A percentile compares a stretch with the other conserved stretches of the same genome.
These are phyloP conservation scores for Cnemophilus loriae DNA, from an alignment of 2,113 vertebrate species.

Conservation along the genomic window DNA sequence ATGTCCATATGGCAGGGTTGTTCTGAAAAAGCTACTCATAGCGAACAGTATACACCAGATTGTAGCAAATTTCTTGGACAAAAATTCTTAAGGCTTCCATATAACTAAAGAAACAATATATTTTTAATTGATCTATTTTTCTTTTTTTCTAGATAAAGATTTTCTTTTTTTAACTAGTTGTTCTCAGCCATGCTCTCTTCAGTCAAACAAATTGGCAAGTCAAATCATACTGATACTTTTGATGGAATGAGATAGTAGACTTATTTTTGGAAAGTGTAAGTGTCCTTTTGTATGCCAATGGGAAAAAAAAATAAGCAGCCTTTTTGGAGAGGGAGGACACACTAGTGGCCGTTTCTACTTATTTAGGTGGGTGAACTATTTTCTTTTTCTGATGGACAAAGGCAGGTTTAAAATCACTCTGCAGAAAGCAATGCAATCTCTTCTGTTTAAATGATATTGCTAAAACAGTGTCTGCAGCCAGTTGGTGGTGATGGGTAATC, in stretches of 20 bases:
- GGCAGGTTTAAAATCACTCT: background rate
- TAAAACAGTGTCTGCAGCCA: background rate
- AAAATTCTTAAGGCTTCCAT: background rate
- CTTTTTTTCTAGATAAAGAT: background rate
- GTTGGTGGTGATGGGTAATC: background rate
- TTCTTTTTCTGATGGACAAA: background rate
- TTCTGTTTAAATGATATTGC: background rate
- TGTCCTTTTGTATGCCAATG: background rate
- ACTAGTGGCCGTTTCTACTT: background rate
- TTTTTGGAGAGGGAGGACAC: background rate
- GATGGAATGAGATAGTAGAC: background rate
- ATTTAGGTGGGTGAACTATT: background rate
- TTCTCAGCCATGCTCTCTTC: background rate
- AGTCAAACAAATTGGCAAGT: background rate
- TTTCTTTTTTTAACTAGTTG: background rate
- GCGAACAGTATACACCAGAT: background rate
- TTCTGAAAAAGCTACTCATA: background rate
- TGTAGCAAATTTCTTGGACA: background rate
- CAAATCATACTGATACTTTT: background rate
- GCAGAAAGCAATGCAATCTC: background rate
- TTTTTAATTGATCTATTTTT: conserved; percentile 1
- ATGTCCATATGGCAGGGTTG: background rate
- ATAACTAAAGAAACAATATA: background rate
- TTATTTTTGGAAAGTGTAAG: background rate
- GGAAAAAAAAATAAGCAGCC: background rate